Evolutionary conservation across 2,113 vertebrate genomes (phyloP), one percentile per base, ranked within the genome.

Genomic region (Scartelaos histophorus): DNA sequence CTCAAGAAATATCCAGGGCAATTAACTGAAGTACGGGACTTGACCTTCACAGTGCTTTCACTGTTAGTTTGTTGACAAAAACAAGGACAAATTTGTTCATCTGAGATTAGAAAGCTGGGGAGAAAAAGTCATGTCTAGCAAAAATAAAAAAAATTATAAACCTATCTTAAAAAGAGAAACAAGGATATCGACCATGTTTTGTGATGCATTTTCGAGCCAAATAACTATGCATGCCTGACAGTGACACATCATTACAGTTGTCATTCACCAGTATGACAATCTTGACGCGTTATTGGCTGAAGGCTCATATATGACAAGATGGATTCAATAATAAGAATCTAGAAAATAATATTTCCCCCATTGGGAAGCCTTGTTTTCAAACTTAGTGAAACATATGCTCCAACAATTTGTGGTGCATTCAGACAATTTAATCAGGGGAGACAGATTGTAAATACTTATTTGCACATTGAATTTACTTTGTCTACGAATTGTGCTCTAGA

Each of bases 21-120:
- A 90, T 90, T 92, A 85, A 85, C 87, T 86, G 83, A 77, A 82
- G 66, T 76, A 78, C 24, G 35, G 74, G 75, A 87, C 90, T 90
- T 91, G 88, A 92, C 91, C 90, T 92, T 91, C 88, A 91, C 78
- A 77, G 82, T 88, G 80, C 67, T 78, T 71, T 77, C 79, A 84
- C 80, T 82, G 87, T 76, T 64, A 84, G 81, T 81, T 89, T 88
- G 84, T 84, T 89, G 85, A 87, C 79, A 78, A 56, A 85, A 88
- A 87, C 77, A 83, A 82, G 86, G 78, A 89, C 71, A 78, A 65
- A 85, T 90, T 87, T 87, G 69, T 70, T 87, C 75, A 82, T 88
- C 75, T 84, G 75, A 88, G 87, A 91, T 88, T 88, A 81, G 75
- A 85, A 70, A 69, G 69, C 75, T 75, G 65, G 15, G 66, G 65